phyloP scores from a whole-genome alignment of 1,140 invertebrate genomes.

The Mizuhopecten yessoensis region DNA sequence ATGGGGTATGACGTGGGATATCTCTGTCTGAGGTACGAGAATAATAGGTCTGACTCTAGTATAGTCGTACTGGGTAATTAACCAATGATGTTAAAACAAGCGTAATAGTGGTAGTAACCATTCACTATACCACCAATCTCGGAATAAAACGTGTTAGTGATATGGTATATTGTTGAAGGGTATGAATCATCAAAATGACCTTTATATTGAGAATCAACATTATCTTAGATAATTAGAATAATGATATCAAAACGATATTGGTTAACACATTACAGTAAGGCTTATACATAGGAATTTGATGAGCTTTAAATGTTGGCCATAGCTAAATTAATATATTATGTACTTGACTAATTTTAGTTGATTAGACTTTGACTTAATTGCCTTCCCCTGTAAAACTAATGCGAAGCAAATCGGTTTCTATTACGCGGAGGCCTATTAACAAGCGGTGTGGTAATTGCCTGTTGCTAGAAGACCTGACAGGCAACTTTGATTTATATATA shows the following conservation, averaged over 20 bases:
- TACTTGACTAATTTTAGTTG: background rate
- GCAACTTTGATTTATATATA: slow-evolving; percentile 12
- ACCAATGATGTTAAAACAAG: too few relatives aligned
- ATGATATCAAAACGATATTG: slow-evolving; percentile 28
- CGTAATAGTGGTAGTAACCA: too few relatives aligned
- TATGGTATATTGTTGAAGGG: background rate
- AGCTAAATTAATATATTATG: slow-evolving; percentile 8
- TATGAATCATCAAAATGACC: background rate
- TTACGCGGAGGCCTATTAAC: background rate
- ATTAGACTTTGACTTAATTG: slow-evolving; percentile 39
- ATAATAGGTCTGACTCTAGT: too few relatives aligned
- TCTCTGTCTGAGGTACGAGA: too few relatives aligned
- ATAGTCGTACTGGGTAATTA: too few relatives aligned
- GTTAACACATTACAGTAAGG: background rate
- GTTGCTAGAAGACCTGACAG: background rate
- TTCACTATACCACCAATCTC: too few relatives aligned
- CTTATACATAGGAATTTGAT: background rate
- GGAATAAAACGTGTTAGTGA: too few relatives aligned
- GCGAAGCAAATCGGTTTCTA: slow-evolving; percentile 8
- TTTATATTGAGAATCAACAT: background rate
- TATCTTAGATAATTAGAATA: background rate
- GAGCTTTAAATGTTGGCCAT: background rate
- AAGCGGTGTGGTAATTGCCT: background rate
- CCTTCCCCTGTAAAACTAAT: background rate
- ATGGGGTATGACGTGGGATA: too few relatives aligned